Evolutionary conservation across 2,888 invertebrate genomes (phyloP).

Genomic region (Maniola hyperantus): DNA sequence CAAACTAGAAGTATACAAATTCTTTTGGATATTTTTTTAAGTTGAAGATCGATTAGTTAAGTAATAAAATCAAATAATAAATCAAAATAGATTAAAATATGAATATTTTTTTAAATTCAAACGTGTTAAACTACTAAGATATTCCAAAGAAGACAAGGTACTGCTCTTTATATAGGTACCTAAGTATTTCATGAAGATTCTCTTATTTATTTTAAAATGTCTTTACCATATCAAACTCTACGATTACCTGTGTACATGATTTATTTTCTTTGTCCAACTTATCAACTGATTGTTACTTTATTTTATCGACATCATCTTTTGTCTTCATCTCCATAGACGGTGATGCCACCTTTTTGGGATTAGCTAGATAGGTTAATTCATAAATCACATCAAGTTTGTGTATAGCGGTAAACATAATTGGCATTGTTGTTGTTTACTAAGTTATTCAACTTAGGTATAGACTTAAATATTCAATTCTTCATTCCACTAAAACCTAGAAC

Average conservation of each 20-base stretch:
- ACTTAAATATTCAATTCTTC: too few relatives aligned
- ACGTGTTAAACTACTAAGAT: too few relatives aligned
- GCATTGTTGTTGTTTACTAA: conserved; percentile 4
- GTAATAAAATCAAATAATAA: too few relatives aligned
- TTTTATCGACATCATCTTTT: not conserved
- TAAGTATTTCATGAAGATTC: too few relatives aligned
- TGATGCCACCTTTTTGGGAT: not conserved
- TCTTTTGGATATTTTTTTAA: too few relatives aligned
- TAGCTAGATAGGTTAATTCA: not conserved
- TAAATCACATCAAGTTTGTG: conserved; percentile 2
- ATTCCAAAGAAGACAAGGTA: too few relatives aligned
- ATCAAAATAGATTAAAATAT: too few relatives aligned
- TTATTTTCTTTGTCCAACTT: not conserved
- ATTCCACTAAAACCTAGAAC: not conserved
- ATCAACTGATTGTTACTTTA: not conserved
- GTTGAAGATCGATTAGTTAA: too few relatives aligned
- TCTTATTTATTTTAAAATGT: not conserved
- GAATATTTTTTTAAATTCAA: too few relatives aligned
- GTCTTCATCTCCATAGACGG: not conserved
- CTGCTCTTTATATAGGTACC: too few relatives aligned
- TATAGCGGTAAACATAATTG: conserved; percentile 2
- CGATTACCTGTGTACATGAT: not conserved
- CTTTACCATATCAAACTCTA: not conserved
- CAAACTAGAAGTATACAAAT: too few relatives aligned
- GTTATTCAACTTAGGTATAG: too few relatives aligned